phyloP scores from a whole-genome alignment of 2,113 vertebrate species.

The Varanus komodoensis region DNA sequence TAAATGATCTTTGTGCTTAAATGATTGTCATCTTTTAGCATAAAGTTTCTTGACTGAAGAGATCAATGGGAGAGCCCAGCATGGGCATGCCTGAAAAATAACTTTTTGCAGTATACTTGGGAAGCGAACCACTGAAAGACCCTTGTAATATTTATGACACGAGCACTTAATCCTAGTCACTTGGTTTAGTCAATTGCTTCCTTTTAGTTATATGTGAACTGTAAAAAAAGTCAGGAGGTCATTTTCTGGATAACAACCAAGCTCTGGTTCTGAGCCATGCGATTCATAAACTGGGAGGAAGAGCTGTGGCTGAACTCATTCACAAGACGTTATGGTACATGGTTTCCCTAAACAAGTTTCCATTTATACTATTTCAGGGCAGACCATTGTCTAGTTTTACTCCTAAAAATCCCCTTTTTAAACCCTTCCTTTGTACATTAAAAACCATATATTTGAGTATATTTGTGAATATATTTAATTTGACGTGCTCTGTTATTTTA shows the following conservation, averaged over 20 bases:
- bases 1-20: slow-evolving; percentile 6
- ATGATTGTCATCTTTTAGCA: background rate
- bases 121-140: slow-evolving; percentile 6
- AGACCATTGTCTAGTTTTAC: background rate
- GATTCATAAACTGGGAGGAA: background rate
- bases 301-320: background rate
- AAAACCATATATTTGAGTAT: background rate
- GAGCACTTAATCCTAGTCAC: slow-evolving; percentile 12
- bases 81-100: background rate
- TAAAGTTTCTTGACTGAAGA: slow-evolving; percentile 1
- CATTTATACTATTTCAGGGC: background rate
- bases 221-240: background rate
- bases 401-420: background rate
- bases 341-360: background rate
- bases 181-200: slow-evolving; percentile 9
- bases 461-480: no score
- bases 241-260: background rate
- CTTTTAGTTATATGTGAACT: slow-evolving; percentile 17
- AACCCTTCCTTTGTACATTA: background rate
- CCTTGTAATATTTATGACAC: slow-evolving; percentile 31
- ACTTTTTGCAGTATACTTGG: background rate
- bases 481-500: no score
- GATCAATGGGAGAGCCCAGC: slow-evolving; percentile 1
- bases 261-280: background rate
- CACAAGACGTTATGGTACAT: background rate